Percentiles rank a stretch among this genome's conserved stretches.
These are phyloP conservation scores for Crotalus viridis DNA, from an alignment of 2,113 vertebrate species.

Conservation along the genomic window DNA sequence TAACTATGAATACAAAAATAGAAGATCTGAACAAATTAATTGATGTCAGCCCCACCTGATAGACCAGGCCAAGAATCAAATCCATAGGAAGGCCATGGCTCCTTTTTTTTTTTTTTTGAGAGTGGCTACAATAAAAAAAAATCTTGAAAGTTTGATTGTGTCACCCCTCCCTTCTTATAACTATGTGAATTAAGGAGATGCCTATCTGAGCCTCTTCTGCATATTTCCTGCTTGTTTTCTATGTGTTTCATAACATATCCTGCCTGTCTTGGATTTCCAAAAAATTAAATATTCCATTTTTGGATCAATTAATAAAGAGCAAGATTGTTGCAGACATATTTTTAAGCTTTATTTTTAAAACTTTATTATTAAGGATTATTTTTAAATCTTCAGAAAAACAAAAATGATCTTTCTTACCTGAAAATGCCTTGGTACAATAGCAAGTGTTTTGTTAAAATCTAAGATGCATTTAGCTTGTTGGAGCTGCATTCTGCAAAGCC, in stretches of 20 bases:
- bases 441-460: constrained; percentile 75
- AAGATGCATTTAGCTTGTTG: constrained; percentile 61
- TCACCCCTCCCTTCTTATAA: not conserved
- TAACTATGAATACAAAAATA: not conserved
- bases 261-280: not conserved
- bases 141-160: not conserved
- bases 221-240: not conserved
- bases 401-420: constrained; percentile 66
- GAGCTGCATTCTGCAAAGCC: constrained; percentile 74
- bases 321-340: not conserved
- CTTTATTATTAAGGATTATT: not conserved
- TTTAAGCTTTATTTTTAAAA: not conserved
- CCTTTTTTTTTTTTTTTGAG: not conserved
- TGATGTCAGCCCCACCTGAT: not conserved
- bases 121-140: not conserved
- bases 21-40: not conserved
- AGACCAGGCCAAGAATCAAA: not conserved
- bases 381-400: constrained; percentile 12
- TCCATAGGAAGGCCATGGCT: not conserved
- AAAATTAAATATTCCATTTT: not conserved
- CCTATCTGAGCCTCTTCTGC: not conserved
- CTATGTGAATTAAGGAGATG: not conserved
- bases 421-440: constrained; percentile 71
- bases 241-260: not conserved
- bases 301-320: not conserved